phyloP scores from a whole-genome alignment of 35 echinoderm and acorn worm species.

The Stichopus chloronotus region DNA sequence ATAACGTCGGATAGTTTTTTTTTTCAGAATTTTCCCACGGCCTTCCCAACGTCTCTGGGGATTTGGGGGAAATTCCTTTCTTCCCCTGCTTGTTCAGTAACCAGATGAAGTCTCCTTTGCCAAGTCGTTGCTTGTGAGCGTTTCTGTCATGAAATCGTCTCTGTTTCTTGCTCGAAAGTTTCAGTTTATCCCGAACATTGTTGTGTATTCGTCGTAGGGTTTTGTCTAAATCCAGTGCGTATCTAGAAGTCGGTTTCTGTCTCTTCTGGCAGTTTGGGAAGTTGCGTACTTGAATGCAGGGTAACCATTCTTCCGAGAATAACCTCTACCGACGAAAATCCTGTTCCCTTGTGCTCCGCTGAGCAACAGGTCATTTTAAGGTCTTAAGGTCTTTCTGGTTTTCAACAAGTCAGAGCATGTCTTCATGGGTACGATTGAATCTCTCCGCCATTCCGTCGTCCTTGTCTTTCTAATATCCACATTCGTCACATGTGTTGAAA shows the following conservation, averaged over 20 bases:
- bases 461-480: not conserved
- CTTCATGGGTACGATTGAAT: conserved; percentile 52
- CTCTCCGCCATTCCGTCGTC: conserved; percentile 66
- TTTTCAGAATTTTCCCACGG: conserved; percentile 56
- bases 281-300: not conserved
- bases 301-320: conserved; percentile 31
- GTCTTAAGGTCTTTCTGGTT: conserved; percentile 31
- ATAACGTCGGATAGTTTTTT: conserved; percentile 68
- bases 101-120: conserved; percentile 55
- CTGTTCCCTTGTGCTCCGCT: conserved; percentile 11
- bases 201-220: too few relatives aligned
- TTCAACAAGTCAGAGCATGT: conserved; percentile 11
- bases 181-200: not conserved
- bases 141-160: conserved; percentile 56
- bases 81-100: conserved; percentile 30
- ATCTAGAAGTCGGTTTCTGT: not conserved
- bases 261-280: not conserved
- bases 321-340: conserved; percentile 25
- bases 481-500: conserved; percentile 63
- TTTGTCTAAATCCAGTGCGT: not conserved
- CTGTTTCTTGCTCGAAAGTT: conserved; percentile 18
- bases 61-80: conserved; percentile 63
- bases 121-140: not conserved
- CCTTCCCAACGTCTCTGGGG: conserved; percentile 72
- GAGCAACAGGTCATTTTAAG: conserved; percentile 39